A percentile compares a stretch with the other conserved stretches of the same genome.
Evolutionary conservation across 2,113 vertebrate species (phyloP).

Genomic region (Muscicapa adusta): DNA sequence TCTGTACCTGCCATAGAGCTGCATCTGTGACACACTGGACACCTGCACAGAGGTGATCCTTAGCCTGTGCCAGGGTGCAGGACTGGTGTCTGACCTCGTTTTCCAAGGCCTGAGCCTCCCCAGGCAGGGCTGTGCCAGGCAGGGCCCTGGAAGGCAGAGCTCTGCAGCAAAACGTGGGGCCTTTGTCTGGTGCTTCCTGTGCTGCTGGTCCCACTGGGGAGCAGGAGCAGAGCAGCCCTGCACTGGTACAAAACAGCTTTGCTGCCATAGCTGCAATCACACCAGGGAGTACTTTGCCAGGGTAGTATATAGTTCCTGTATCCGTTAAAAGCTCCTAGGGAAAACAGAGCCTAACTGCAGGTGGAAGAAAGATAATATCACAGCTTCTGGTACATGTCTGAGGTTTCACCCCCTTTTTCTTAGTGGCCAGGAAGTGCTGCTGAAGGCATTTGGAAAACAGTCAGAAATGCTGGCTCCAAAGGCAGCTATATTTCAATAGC

Average conservation of each 20-base stretch:
- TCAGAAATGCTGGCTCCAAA: not conserved
- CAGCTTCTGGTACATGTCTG: not conserved
- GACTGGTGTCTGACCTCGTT: not conserved
- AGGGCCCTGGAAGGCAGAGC: not conserved
- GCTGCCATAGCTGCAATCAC: constrained; percentile 20
- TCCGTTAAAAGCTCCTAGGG: constrained; percentile 42
- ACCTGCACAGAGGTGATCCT: not conserved
- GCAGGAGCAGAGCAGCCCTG: not conserved
- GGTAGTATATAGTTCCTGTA: constrained; percentile 45
- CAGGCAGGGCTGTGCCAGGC: not conserved
- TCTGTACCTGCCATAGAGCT: not conserved
- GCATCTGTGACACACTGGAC: not conserved
- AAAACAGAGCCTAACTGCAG: constrained; percentile 51
- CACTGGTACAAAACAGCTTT: constrained; percentile 6
- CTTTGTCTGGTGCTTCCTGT: not conserved
- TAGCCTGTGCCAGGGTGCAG: not conserved
- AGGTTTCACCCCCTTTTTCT: constrained; percentile 5
- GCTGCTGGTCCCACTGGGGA: not conserved
- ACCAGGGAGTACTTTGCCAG: constrained; percentile 48
- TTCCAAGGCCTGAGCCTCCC: not conserved
- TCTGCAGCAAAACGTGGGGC: not conserved
- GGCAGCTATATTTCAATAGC: not conserved
- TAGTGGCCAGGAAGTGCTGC: not conserved
- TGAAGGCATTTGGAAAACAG: not conserved
- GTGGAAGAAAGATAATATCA: constrained; percentile 22